Base-by-base conservation (phyloP, 2,888 invertebrate genomes). In the Tetramorium bicarinatum region DNA sequence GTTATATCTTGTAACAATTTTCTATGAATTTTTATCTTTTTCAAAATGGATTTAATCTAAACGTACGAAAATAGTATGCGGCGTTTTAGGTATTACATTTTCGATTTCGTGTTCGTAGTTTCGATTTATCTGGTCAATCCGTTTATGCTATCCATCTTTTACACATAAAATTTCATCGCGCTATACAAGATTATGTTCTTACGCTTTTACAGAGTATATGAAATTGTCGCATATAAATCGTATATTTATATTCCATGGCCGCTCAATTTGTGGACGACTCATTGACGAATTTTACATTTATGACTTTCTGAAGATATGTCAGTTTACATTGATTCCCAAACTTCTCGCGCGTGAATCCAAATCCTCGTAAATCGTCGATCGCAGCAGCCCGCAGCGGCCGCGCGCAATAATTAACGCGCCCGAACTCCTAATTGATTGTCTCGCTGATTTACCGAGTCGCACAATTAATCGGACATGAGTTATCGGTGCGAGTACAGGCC, bases 401-500 rank as follows among this genome's bases (percentile, higher is more conserved):
- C n/a, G 47, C 18, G 67, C 49, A 71, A 84, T 84, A 84, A 82
- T 84, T 84, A 84, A 84, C 80, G 82, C 75, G 82, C 59, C 38
- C 47, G 62, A 82, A 83, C 77, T 85, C 71, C 66, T 76, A 77
- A 77, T 85, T 77, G 76, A 83, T 77, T 62, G 72, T 61, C 82
- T 77, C 64, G 72, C 52, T 82, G 85, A 85, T 85, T 85, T 82
- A 77, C 69, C 72, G 74, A 84, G 84, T 61, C 49, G 62, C 71
- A 61, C 82, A 83, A 82, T 75, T 76, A 84, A 82, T 82, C 82
- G 84, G 82, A 84, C 76, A 71, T 72, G 67, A 83, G 52, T 83
- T 83, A 83, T 75, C 47, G 67, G 47, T 15, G 56, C 25, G 56
- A 54, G 25, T 81, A 59, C 21, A 38, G 47, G 38, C 13, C 77